Conservation (phyloP, 2,797 vertebrate genomes). For the Muraenolepis orangiensis region DNA sequence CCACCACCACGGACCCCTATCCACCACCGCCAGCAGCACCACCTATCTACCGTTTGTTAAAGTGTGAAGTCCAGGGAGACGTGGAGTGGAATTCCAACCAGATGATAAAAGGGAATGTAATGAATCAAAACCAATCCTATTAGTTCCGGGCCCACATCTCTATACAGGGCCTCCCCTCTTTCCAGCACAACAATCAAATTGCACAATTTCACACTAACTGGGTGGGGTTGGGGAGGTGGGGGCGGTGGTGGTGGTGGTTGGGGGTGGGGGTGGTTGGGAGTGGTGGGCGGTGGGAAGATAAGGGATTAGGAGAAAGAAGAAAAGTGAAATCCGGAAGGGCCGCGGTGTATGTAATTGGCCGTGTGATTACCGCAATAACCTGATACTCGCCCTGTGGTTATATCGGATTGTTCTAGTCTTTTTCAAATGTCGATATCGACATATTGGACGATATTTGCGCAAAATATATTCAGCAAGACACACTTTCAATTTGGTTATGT, state of each 20-base stretch:
- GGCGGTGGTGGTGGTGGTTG: constrained; percentile 27
- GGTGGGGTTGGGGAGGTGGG: constrained; percentile 44
- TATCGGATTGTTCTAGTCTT: neutral
- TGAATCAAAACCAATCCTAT: constrained; percentile 91
- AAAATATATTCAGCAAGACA: neutral
- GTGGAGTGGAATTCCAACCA: constrained; percentile 86
- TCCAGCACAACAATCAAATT: constrained; percentile 63
- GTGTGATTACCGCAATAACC: constrained; percentile 55
- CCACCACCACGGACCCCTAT: neutral
- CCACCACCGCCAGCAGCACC: too few species aligned
- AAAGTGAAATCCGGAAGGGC: constrained; percentile 49
- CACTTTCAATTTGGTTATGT: neutral
- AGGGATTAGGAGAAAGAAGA: constrained; percentile 4
- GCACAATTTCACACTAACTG: constrained; percentile 68
- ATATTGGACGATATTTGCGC: too few species aligned
- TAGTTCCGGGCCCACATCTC: constrained; percentile 82
- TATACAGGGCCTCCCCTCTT: constrained; percentile 65
- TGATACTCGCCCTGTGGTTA: neutral
- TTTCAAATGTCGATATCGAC: neutral
- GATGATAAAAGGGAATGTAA: constrained; percentile 84
- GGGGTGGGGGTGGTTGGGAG: constrained; percentile 33
- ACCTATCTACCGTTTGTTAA: constrained; percentile 64
- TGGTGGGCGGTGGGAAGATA: constrained; percentile 7
- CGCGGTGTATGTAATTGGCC: constrained; percentile 60
- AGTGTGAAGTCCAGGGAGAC: constrained; percentile 76